Evolutionary conservation across 2,797 vertebrate genomes (phyloP), one percentile per base, ranked within the genome.

Genomic region (Catostomus latipinnis): DNA sequence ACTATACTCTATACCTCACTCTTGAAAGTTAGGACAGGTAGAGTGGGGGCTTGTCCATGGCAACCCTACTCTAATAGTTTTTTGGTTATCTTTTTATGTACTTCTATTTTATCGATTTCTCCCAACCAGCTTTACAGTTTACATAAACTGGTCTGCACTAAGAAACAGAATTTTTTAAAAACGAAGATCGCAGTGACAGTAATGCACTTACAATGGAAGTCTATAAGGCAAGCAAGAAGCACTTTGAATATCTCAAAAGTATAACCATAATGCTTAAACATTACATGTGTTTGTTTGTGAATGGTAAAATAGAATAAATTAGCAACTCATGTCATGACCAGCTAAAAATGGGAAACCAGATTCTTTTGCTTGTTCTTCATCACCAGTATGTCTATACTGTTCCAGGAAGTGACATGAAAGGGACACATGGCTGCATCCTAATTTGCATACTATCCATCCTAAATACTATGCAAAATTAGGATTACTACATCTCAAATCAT

Each of bases 181-280:
- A 67, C 10, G 34, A 22, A 58, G 18, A 13, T 10, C 22, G 63
- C 16, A 22, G 53, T 70, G 61, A 53, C 48, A 62, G 48, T 62
- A 18, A 77, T 70, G 57, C 18, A 61, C 46, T 70, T 70, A 70
- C 12, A 45, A n/a, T 69, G 62, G 56, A 58, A 68, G 8, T 0
- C 12, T 58, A 11, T 45, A 12, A 74, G 6, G 14, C 50, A 18
- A 50, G 7, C 8, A 68, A 43, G 22, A 52, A 75, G 18, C 16
- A n/a, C 11, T 45, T 67, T 14, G 14, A 43, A 13, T 45, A 7
- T 8, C 13, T 11, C 14, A 22, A 22, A 57, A 62, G 22, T 22
- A 22, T 22, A 22, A 22, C 22, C 1, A 22, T 22, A 22, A 22
- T 3, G 22, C 22, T 22, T 22, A 22, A 22, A 22, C 22, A 2